Evolutionary conservation across 2,797 vertebrate species (phyloP).

Genomic region (Pangasius sanitwongsei): DNA sequence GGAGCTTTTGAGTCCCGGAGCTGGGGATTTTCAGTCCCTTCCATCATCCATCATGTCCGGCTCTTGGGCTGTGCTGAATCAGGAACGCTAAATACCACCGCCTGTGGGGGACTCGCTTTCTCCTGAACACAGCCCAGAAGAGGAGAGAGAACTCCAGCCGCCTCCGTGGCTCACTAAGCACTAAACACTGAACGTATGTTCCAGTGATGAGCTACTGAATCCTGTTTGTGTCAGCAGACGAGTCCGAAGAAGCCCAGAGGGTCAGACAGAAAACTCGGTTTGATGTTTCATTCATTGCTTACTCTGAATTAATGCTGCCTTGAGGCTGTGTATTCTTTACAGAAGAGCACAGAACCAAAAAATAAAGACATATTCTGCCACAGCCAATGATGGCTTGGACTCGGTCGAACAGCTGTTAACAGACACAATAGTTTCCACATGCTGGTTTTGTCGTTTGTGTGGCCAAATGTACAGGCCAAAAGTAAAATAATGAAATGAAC

Average conservation of each 20-base stretch:
- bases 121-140: constrained; percentile 3
- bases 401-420: neutral
- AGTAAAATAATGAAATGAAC: neutral
- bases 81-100: constrained; percentile 47
- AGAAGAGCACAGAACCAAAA: neutral
- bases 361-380: neutral
- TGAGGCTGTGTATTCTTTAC: constrained; percentile 3
- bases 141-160: constrained; percentile 3
- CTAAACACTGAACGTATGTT: constrained; percentile 29
- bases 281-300: constrained; percentile 18
- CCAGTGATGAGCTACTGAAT: constrained; percentile 25
- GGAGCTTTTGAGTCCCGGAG: constrained; percentile 40
- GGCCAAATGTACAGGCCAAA: neutral
- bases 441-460: neutral
- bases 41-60: constrained; percentile 55
- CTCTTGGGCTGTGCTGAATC: constrained; percentile 51
- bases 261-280: neutral
- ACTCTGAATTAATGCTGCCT: constrained; percentile 21
- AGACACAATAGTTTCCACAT: constrained; percentile 1
- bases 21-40: constrained; percentile 45
- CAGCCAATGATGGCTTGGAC: neutral
- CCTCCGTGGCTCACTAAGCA: constrained; percentile 2
- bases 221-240: constrained; percentile 39
- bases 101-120: constrained; percentile 26
- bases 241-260: constrained; percentile 31